These are phyloP conservation scores for Lepas anatifera DNA, from an alignment of 2,888 invertebrate species.

Conservation along the genomic window DNA sequence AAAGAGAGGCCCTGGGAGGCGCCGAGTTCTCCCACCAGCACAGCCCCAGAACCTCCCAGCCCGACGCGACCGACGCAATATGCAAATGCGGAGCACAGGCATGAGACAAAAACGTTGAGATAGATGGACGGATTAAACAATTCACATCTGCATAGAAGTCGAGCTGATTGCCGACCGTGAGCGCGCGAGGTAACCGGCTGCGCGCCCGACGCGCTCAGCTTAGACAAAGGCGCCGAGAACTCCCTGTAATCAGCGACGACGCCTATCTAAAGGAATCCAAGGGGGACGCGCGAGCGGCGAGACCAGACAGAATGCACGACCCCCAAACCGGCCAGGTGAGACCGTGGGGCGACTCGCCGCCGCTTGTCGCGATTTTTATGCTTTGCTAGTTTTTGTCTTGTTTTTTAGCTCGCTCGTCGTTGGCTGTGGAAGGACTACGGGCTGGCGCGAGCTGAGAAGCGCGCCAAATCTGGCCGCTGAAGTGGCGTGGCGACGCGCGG, in stretches of 20 bases:
- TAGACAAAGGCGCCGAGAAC: neutral
- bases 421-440: no score
- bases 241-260: neutral
- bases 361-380: constrained; percentile 7
- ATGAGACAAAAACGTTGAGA: constrained; percentile 10
- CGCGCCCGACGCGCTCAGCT: neutral
- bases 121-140: constrained; percentile 10
- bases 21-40: neutral
- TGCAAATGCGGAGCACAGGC: constrained; percentile 1
- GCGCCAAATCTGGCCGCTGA: neutral
- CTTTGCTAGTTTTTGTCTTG: constrained; percentile 11
- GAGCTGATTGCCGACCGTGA: neutral
- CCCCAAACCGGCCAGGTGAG: neutral
- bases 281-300: neutral
- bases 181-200: no score
- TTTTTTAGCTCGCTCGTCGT: neutral
- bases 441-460: no score
- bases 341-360: no score
- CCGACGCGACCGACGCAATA: neutral
- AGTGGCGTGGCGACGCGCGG: neutral
- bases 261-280: constrained; percentile 3
- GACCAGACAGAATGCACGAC: neutral
- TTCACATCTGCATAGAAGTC: constrained; percentile 7
- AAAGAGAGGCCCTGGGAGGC: neutral
- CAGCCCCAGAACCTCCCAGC: no score